Evolutionary conservation across 2,797 vertebrate species (phyloP).

Genomic region (Esox masquinongy): DNA sequence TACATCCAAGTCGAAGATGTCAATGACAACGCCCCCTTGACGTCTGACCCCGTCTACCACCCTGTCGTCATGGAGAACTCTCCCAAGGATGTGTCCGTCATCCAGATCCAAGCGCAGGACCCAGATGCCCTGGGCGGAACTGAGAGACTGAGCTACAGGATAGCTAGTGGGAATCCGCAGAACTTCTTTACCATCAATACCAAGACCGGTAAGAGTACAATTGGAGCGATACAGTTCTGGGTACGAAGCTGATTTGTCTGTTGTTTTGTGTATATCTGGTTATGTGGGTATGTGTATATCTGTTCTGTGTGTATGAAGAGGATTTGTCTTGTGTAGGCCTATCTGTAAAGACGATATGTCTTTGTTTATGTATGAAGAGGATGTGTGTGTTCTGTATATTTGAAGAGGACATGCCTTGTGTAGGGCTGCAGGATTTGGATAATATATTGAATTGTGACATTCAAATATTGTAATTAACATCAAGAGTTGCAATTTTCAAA

Average conservation of each 20-base stretch:
- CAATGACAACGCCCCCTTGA: slow-evolving; percentile 93
- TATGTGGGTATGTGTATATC: slow-evolving; percentile 8
- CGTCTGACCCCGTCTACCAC: slow-evolving; percentile 90
- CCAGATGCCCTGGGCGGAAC: slow-evolving; percentile 81
- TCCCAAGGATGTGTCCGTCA: slow-evolving; percentile 88
- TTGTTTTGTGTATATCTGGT: no score
- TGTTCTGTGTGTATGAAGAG: neutral
- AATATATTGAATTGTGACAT: no score
- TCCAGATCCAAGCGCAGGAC: slow-evolving; percentile 93
- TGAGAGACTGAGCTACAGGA: slow-evolving; percentile 82
- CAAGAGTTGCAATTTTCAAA: no score
- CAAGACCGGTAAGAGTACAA: slow-evolving; percentile 82
- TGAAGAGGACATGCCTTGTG: no score
- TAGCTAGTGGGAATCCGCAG: slow-evolving; percentile 94
- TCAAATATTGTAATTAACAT: no score
- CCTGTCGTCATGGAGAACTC: slow-evolving; percentile 88
- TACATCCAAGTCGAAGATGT: slow-evolving; percentile 92
- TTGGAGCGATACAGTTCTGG: neutral
- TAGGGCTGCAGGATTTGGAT: no score
- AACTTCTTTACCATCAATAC: slow-evolving; percentile 93
- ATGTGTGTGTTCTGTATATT: neutral
- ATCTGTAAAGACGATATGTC: no score
- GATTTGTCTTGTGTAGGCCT: neutral
- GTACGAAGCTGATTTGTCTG: neutral
- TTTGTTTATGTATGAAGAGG: neutral